Evolutionary conservation across 2,113 vertebrate genomes (phyloP).

Genomic region (Connochaetes taurinus): DNA sequence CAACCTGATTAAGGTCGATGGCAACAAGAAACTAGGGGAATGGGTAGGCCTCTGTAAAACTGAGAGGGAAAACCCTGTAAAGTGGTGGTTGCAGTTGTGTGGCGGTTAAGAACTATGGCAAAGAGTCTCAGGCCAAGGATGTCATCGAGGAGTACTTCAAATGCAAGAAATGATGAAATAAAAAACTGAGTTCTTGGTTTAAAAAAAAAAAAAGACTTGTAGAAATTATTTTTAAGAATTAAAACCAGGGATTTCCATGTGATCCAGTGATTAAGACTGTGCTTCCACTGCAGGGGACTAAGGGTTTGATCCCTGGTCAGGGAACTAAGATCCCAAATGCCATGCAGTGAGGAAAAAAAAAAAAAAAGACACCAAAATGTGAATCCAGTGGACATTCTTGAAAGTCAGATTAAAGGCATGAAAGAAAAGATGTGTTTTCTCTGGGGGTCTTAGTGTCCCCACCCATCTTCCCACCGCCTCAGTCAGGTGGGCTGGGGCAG

Average conservation of each 20-base stretch:
- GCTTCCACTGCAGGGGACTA: background rate
- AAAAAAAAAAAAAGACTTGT: background rate
- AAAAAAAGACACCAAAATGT: background rate
- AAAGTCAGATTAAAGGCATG: background rate
- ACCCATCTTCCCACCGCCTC: background rate
- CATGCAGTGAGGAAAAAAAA: too few species aligned
- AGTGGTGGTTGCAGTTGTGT: background rate
- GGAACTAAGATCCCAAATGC: background rate
- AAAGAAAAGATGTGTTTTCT: too few species aligned
- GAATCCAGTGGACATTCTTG: background rate
- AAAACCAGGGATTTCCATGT: background rate
- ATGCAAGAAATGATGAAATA: background rate
- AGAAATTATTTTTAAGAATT: background rate
- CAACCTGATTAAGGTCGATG: background rate
- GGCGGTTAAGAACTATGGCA: background rate
- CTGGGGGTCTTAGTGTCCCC: fast-evolving
- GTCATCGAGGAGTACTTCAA: background rate
- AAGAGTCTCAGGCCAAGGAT: background rate
- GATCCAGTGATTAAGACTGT: background rate
- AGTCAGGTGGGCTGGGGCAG: fast-evolving
- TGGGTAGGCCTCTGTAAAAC: background rate
- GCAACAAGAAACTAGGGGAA: background rate
- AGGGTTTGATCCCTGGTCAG: background rate
- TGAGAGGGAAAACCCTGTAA: background rate
- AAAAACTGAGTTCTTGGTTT: background rate